Conservation (phyloP, 2,888 invertebrate species). For the Torymus texanus region DNA sequence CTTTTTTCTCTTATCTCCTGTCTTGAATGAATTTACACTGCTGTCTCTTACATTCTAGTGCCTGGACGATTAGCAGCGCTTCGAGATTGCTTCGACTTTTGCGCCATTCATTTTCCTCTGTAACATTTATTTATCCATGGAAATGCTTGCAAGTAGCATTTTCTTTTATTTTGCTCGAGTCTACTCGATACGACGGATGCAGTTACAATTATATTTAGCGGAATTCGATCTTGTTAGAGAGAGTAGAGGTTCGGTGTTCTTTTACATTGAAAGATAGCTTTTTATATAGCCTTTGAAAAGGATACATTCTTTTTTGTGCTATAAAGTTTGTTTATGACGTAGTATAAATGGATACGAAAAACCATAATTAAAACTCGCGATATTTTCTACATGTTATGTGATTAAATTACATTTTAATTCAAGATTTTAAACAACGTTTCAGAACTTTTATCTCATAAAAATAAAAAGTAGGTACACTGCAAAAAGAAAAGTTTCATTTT, state of each 20-base stretch:
- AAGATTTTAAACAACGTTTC: no score
- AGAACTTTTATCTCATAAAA: no score
- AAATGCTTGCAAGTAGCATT: background rate
- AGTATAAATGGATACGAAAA: background rate
- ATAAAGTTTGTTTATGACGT: background rate
- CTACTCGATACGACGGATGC: conserved; percentile 12
- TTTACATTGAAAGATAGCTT: no score
- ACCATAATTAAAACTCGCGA: no score
- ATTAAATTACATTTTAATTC: no score
- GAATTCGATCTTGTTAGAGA: conserved; percentile 17
- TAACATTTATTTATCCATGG: background rate
- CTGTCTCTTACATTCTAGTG: conserved; percentile 34
- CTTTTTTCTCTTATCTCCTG: conserved; percentile 20
- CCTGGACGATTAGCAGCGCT: conserved; percentile 34
- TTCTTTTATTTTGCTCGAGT: background rate
- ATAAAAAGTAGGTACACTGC: no score
- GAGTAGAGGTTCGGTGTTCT: background rate
- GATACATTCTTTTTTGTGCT: conserved; percentile 9
- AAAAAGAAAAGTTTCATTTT: conserved; percentile 40
- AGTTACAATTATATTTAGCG: conserved; percentile 16
- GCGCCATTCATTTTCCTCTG: no score
- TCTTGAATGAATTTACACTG: conserved; percentile 17
- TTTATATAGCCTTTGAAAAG: conserved; percentile 15
- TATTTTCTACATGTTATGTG: no score
- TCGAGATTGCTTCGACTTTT: background rate